Evolutionary conservation across 2,113 vertebrate species (phyloP).

Genomic region (Phodopus roborovskii): DNA sequence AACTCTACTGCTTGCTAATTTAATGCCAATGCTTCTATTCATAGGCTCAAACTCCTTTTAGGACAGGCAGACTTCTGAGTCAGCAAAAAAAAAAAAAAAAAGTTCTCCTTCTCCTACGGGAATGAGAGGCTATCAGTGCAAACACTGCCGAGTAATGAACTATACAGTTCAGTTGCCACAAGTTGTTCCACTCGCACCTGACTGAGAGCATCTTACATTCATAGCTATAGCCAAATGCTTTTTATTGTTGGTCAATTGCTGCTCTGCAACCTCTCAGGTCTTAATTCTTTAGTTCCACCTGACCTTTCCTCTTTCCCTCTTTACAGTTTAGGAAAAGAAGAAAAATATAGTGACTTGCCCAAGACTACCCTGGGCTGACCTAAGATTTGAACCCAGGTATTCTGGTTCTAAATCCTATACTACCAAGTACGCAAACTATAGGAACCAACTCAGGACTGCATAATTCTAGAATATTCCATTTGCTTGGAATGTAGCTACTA

Average conservation of each 20-base stretch:
- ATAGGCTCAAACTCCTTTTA: constrained; percentile 66
- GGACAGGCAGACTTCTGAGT: constrained; percentile 56
- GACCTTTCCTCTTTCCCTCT: neutral
- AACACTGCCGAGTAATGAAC: neutral
- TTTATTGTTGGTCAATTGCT: neutral
- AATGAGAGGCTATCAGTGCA: neutral
- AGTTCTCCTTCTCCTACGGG: constrained; percentile 43
- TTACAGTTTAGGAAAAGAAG: neutral
- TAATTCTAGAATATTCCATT: constrained; percentile 14
- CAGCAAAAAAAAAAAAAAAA: constrained; percentile 49
- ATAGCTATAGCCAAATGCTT: neutral
- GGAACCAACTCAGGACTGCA: neutral
- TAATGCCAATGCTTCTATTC: constrained; percentile 72
- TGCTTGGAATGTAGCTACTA: neutral
- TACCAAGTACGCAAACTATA: neutral
- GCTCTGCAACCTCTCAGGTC: neutral
- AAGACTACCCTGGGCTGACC: neutral
- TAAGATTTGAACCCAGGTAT: neutral
- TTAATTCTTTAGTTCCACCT: neutral
- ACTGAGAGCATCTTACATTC: neutral
- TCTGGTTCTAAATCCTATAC: neutral
- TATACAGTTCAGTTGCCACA: neutral
- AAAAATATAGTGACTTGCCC: neutral
- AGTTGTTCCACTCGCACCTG: neutral
- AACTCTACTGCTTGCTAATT: constrained; percentile 45